Base-by-base conservation (phyloP, 2,797 vertebrate genomes). In the Acanthis flammea region DNA sequence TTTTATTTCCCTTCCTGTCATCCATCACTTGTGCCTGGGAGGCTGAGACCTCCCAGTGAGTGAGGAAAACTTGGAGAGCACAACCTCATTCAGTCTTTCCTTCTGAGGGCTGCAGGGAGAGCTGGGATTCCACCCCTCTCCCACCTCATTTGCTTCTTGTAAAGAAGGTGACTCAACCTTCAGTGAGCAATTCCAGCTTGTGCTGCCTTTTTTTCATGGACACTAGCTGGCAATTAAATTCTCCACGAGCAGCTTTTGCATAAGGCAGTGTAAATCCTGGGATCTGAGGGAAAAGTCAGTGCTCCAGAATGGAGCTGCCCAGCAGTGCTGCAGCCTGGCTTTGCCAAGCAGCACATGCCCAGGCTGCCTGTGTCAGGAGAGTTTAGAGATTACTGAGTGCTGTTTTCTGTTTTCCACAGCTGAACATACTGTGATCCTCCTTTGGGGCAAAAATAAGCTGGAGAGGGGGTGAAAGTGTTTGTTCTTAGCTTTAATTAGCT, bases 401-500 rank as follows among this genome's bases (percentile, higher is more conserved):
- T 93, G 82, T 53, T 93, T 94, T 90, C 86, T 72, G 62, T 86
- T 93, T 93, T 39, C 75, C 51, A 9, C 53, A 74, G 72, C 80
- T 62, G 71, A 88, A 93, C 88, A 95, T 95, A 60, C 79, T 96
- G 93, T 86, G 86, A 92, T 65, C 88, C 81, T 91, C 70, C 88
- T 90, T 81, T 92, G 7, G 85, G 87, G 93, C 94, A 92, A 96
- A 96, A 96, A 89, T 93, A 90, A 84, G 35, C 70, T 92, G 82
- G 30, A 92, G 90, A 96, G 90, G 92, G 86, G 94, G 89, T 95
- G 95, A 82, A 96, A 94, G 84, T 92, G 94, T 96, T 96, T 95
- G 94, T 95, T 93, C 94, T 89, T 79, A 78, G 91, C 91, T 96
- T 95, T 96, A 95, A 95, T 97, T 95, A 95, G 89, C 92, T 85